Evolutionary conservation across 2,888 invertebrate species (phyloP).

Genomic region (Morpho achilles): DNA sequence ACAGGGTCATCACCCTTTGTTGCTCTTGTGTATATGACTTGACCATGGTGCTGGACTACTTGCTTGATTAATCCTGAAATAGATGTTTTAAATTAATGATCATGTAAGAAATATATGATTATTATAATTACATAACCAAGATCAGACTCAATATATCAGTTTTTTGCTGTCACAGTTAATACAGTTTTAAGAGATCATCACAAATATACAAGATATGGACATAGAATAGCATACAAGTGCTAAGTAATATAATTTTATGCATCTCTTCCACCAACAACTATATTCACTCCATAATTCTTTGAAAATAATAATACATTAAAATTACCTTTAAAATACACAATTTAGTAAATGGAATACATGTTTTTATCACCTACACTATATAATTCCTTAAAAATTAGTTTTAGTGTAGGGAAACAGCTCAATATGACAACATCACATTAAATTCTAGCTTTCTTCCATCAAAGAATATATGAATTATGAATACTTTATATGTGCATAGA

Average conservation of each 20-base stretch:
- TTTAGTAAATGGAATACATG: no score
- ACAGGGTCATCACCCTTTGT: slow-evolving; percentile 95
- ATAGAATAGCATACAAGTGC: neutral
- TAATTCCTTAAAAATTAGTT: no score
- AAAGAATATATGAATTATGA: no score
- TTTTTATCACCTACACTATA: no score
- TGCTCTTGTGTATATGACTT: slow-evolving; percentile 97
- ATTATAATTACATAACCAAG: neutral
- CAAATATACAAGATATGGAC: slow-evolving; percentile 5
- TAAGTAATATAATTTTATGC: neutral
- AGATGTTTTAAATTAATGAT: slow-evolving; percentile 13
- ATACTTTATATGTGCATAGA: no score
- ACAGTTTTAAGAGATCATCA: slow-evolving; percentile 60
- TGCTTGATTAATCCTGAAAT: slow-evolving; percentile 93
- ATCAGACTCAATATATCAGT: slow-evolving; percentile 83
- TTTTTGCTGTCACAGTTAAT: slow-evolving; percentile 61
- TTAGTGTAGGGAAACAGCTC: no score
- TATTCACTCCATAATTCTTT: no score
- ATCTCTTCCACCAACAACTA: no score
- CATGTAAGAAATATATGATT: neutral
- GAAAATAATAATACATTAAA: no score
- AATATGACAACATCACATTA: no score
- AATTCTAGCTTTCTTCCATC: no score
- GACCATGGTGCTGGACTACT: slow-evolving; percentile 97
- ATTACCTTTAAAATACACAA: no score